Base-by-base conservation (phyloP, 2,113 vertebrate genomes). In the Chloropsis hardwickii region DNA sequence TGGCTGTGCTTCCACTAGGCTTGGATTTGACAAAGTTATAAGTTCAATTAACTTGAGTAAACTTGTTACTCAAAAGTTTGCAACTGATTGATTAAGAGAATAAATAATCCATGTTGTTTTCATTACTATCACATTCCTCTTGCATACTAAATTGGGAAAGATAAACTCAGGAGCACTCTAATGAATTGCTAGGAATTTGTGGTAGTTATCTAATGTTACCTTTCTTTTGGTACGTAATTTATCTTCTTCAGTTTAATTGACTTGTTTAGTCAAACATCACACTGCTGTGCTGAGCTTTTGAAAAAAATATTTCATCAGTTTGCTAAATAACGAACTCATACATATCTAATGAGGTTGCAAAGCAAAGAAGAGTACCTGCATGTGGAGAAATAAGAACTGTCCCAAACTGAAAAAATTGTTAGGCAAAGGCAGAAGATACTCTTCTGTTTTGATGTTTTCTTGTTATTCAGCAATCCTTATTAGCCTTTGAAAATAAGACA, bases 241-340 rank as follows among this genome's bases (percentile, higher is more conserved):
- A 91, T 96, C 90, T 95, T 91, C 89, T 90, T 92, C 66, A 51
- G 70, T 93, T 95, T 94, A 95, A 95, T 95, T 92, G 94, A 92
- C 70, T 83, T 91, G 70, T 95, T 91, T 90, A 94, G 91, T 88
- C 90, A 95, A 94, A 95, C 91, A 96, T 73, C 87, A 70, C 70
- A 82, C 47, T 65, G 51, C 35, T 51, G 70, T 82, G 66, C 48
- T 72, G 50, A 88, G 42, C 21, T 91, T 79, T 89, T 51, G 54
- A 61, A 85, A 72, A 84, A 81, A 67, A 45, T 31, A 56, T 62
- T 95, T 86, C 71, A 86, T 71, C 62, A 60, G 42, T 88, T 86
- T 95, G 53, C 58, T 80, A 61, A 92, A 72, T 88, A 90, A 77
- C 40, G 81, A 94, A 90, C 84, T 85, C 70, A 73, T 72, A 77